A percentile compares a stretch with the other conserved stretches of the same genome.
phyloP scores from a whole-genome alignment of 2,797 vertebrate genomes.

The Myotis pilosus region DNA sequence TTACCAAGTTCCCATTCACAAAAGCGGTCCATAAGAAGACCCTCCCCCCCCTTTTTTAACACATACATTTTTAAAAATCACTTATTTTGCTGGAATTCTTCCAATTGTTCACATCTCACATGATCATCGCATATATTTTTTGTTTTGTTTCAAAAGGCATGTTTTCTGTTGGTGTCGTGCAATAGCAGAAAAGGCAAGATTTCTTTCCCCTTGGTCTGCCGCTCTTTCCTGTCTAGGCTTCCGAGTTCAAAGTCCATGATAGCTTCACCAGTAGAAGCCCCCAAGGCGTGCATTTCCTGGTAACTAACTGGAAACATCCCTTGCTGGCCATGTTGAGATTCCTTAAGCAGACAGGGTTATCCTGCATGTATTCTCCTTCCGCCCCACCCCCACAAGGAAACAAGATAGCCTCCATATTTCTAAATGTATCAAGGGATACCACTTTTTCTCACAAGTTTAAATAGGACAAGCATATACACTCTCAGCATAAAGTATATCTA shows the following conservation, averaged over 20 bases:
- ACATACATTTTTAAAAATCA: constrained; percentile 53
- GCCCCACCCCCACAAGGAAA: constrained; percentile 71
- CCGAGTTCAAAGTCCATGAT: constrained; percentile 69
- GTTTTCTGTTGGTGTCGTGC: constrained; percentile 62
- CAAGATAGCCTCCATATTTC: constrained; percentile 78
- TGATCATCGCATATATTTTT: constrained; percentile 65
- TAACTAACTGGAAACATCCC: constrained; percentile 63
- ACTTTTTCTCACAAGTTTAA: constrained; percentile 85
- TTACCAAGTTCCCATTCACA: constrained; percentile 64
- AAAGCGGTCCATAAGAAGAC: constrained; percentile 60
- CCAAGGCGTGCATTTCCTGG: constrained; percentile 79
- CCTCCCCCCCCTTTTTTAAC: constrained; percentile 11
- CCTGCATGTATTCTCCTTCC: constrained; percentile 61
- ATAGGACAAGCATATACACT: constrained; percentile 87
- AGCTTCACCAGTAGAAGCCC: constrained; percentile 74
- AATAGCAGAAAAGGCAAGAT: constrained; percentile 43
- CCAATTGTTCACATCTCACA: constrained; percentile 68
- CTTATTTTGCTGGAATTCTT: constrained; percentile 67
- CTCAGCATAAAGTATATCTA: constrained; percentile 88
- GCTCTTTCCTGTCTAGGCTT: constrained; percentile 63
- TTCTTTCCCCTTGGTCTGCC: constrained; percentile 54
- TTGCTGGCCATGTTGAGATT: constrained; percentile 71
- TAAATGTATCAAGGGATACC: constrained; percentile 84
- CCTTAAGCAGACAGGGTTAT: constrained; percentile 76
- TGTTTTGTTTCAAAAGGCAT: constrained; percentile 76